Percentiles rank a stretch among this genome's conserved stretches.
These are phyloP conservation scores for Sitobion miscanthi DNA, from an alignment of 1,140 invertebrate genomes.

Conservation along the genomic window DNA sequence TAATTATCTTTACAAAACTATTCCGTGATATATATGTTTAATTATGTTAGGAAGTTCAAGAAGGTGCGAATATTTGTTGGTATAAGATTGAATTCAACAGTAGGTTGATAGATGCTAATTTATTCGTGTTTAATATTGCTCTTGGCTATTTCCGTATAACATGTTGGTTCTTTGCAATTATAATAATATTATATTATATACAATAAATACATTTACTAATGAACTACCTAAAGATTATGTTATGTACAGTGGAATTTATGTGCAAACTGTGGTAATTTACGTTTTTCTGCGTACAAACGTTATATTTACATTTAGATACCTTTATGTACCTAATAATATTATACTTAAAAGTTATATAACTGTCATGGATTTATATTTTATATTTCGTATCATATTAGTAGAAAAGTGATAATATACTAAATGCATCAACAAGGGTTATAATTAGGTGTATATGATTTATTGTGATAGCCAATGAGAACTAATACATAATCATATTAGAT, in stretches of 20 bases:
- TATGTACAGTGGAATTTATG: no score
- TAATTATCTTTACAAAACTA: background rate
- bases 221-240: no score
- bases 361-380: no score
- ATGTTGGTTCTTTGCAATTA: background rate
- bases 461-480: no score
- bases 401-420: background rate
- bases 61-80: background rate
- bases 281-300: background rate
- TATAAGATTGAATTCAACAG: background rate
- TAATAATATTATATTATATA: background rate
- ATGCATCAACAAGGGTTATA: background rate
- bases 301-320: background rate
- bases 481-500: background rate
- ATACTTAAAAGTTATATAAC: no score
- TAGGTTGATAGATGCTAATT: background rate
- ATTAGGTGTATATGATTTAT: background rate
- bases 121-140: slow-evolving; percentile 1
- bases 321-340: no score
- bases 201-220: no score
- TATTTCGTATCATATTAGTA: no score
- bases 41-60: background rate
- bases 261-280: background rate
- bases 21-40: background rate
- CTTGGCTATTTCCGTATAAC: background rate